A percentile compares a stretch with the other conserved stretches of the same genome.
These are phyloP conservation scores for Ectropis grisescens DNA, from an alignment of 1,140 invertebrate species.

Conservation along the genomic window DNA sequence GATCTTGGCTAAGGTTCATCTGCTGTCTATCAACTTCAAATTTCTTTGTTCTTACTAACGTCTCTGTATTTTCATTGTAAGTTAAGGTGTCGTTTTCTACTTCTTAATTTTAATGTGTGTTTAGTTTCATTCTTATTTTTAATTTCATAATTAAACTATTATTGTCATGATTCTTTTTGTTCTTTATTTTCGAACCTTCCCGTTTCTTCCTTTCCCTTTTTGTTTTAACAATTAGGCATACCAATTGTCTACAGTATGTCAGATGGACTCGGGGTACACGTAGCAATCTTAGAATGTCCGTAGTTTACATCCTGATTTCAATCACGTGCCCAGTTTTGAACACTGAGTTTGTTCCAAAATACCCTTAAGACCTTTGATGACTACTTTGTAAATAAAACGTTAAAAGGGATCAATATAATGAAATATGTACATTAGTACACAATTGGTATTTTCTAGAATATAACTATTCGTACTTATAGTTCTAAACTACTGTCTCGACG, in stretches of 20 bases:
- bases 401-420: constrained; percentile 66
- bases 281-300: too few species aligned
- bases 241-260: constrained; percentile 25
- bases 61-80: too few species aligned
- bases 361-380: constrained; percentile 14
- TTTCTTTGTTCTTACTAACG: too few species aligned
- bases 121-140: constrained; percentile 68
- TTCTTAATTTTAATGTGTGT: constrained; percentile 63
- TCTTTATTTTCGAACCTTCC: constrained; percentile 43
- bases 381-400: constrained; percentile 64
- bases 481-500: constrained; percentile 44
- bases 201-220: constrained; percentile 34
- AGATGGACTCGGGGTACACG: too few species aligned
- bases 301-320: too few species aligned
- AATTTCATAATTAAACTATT: constrained; percentile 68
- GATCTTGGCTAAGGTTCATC: constrained; percentile 44
- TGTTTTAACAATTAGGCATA: constrained; percentile 22
- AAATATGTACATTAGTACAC: constrained; percentile 59
- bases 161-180: constrained; percentile 61
- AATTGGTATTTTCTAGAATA: constrained; percentile 59
- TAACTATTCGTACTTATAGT: constrained; percentile 49
- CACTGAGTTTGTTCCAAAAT: too few species aligned
- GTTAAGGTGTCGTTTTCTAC: constrained; percentile 44
- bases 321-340: not conserved
- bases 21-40: not conserved